Evolutionary conservation across 2,113 vertebrate genomes (phyloP), one percentile per base, ranked within the genome.

Genomic region (Eonycteris spelaea): DNA sequence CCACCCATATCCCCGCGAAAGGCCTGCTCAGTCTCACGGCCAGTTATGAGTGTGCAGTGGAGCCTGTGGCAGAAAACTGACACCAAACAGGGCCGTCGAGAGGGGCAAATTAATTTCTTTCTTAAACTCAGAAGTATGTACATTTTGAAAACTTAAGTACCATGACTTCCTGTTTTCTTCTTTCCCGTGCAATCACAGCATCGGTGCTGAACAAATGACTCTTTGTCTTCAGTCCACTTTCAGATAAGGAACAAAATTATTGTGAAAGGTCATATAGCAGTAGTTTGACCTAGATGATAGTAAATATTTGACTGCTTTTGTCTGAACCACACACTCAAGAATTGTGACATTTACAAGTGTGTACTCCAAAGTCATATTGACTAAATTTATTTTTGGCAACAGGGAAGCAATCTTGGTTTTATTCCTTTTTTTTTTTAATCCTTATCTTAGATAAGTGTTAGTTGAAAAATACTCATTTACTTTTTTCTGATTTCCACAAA

Each of bases 271-370:
- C 70, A 83, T 15, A 33, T 7, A 68, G 26, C 55, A 63, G 74
- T 78, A 70, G 55, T 90, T 57, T 85, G 77, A 88, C 5, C 57
- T 70, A 51, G 65, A 38, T 75, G 53, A 53, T 71, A 77, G 82
- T 78, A 96, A 80, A 88, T 75, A 89, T n/a, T 77, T 86, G 78
- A 53, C 68, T 73, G n/a, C 70, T 90, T 94, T 95, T 78, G 74
- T 73, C 40, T 82, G 22, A 73, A 21, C 4, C 16, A 10, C 55
- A 65, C 35, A 40, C 59, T 91, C 82, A 95, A 92, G 65, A 91
- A 82, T 24, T 40, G 13, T 65, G 79, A 75, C 68, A 61, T 86
- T 88, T 86, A 40, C 38, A 71, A 86, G 53, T 95, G 7, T 24
- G 16, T 95, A 86, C 61, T 89, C 38, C 71, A 53, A 38, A 95